These are phyloP conservation scores for Thysanoteuthis rhombus DNA, from an alignment of 2,888 invertebrate species.

Conservation along the genomic window DNA sequence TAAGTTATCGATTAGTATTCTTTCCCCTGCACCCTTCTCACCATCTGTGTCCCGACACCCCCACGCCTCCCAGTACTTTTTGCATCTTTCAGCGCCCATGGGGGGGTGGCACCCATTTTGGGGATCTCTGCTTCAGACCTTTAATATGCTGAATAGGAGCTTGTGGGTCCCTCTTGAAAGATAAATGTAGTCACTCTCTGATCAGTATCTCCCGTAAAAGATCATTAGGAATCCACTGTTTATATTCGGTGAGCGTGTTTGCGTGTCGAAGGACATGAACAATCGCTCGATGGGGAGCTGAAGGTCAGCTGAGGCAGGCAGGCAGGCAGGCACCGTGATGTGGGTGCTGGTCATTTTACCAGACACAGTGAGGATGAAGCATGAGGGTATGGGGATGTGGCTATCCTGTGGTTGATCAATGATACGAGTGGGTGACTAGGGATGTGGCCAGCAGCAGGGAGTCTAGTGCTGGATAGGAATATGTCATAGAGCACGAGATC, in stretches of 20 bases:
- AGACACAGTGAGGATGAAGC: not conserved
- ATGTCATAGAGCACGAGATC: not conserved
- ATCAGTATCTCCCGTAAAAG: not conserved
- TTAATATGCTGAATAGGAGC: not conserved
- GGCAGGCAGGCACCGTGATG: not conserved
- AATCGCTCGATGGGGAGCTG: not conserved
- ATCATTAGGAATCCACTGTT: not conserved
- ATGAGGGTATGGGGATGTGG: not conserved
- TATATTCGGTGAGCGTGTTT: not conserved
- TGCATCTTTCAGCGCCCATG: too few relatives aligned
- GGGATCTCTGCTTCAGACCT: not conserved
- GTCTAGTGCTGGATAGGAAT: not conserved
- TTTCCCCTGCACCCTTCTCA: too few relatives aligned
- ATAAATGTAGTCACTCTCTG: not conserved
- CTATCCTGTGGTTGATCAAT: not conserved
- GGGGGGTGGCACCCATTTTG: too few relatives aligned
- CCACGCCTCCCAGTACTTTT: too few relatives aligned
- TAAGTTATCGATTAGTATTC: too few relatives aligned
- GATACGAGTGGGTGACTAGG: not conserved
- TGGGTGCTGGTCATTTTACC: not conserved
- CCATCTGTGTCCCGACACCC: too few relatives aligned
- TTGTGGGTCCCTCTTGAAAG: not conserved
- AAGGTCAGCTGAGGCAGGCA: not conserved
- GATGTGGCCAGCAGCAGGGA: too few relatives aligned
- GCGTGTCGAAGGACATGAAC: not conserved